Conservation (phyloP, 2,113 vertebrate genomes). For the Passer montanus region DNA sequence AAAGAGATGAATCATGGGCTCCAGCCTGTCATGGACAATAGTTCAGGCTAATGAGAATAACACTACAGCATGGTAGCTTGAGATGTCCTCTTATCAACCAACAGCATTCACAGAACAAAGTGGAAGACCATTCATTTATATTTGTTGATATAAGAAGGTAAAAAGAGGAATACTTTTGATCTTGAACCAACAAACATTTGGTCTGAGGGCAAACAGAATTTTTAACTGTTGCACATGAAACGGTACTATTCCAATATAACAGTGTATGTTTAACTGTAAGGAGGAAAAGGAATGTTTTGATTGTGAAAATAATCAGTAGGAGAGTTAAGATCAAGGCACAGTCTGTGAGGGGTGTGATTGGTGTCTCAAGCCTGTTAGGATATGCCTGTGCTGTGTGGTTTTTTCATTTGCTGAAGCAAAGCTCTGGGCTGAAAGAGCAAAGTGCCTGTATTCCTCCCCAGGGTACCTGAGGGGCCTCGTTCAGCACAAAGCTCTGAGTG, state of each 20-base stretch:
- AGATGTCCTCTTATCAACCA: neutral
- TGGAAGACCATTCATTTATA: neutral
- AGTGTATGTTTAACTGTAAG: neutral
- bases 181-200: fast-evolving
- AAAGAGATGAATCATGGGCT: neutral
- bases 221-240: neutral
- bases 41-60: neutral
- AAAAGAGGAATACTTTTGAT: neutral
- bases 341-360: neutral
- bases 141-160: neutral
- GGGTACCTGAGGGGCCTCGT: neutral
- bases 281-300: neutral
- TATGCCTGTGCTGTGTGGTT: fast-evolving
- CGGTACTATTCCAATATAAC: neutral
- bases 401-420: neutral
- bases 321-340: neutral
- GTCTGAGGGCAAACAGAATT: neutral
- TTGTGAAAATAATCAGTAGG: neutral
- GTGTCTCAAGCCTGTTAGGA: neutral
- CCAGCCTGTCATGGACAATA: neutral
- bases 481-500: neutral
- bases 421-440: neutral
- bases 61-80: no score
- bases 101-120: neutral
- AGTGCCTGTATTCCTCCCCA: neutral